These are phyloP conservation scores for Columba janthina DNA, from an alignment of 2,113 vertebrate species.

Conservation along the genomic window DNA sequence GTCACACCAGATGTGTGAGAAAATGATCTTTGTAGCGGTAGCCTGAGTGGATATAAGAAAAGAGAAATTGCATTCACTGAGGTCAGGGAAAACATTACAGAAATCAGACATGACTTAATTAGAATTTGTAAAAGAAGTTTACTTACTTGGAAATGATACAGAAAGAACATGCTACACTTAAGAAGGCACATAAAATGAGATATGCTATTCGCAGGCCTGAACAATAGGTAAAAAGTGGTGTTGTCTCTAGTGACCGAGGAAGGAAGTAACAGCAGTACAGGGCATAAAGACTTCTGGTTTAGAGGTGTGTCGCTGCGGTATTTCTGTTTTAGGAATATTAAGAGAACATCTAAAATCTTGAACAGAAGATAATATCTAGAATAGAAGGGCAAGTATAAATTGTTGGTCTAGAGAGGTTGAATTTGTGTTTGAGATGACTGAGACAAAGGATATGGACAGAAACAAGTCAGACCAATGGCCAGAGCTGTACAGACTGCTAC, in stretches of 20 bases:
- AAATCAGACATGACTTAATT: not conserved
- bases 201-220: not conserved
- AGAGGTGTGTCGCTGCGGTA: not conserved
- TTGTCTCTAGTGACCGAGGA: not conserved
- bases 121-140: not conserved
- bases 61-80: not conserved
- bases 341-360: not conserved
- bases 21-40: not conserved
- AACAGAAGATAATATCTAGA: not conserved
- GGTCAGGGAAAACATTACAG: not conserved
- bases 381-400: not conserved
- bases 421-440: not conserved
- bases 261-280: not conserved
- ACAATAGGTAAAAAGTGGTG: not conserved
- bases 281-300: not conserved
- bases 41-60: not conserved
- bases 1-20: not conserved
- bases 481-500: not conserved
- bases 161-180: not conserved
- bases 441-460: not conserved
- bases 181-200: not conserved
- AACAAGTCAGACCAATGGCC: not conserved
- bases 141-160: not conserved
- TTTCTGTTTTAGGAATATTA: not conserved
- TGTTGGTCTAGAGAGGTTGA: not conserved